Conservation (phyloP, 2,113 vertebrate genomes). For the Ammodytes marinus region DNA sequence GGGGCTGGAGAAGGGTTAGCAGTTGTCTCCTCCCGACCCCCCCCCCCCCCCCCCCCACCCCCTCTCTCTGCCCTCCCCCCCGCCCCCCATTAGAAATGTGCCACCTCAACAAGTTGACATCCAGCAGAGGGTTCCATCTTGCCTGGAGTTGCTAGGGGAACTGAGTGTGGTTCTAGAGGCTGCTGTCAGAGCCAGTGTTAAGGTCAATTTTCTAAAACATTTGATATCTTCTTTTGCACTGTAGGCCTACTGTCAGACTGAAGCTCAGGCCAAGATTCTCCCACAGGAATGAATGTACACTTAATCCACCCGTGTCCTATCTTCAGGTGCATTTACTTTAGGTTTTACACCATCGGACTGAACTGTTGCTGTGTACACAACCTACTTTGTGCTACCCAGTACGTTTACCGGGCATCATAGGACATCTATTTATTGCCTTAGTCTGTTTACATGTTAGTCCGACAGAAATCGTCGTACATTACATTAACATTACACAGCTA, state of each 20-base stretch:
- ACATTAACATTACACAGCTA: too few species aligned
- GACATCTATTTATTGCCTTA: too few species aligned
- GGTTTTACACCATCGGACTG: background rate
- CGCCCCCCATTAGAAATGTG: conserved; percentile 50
- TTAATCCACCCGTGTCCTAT: background rate
- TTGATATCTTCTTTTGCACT: background rate
- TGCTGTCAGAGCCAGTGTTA: background rate
- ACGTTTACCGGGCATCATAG: too few species aligned
- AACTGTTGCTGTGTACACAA: background rate
- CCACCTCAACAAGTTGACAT: conserved; percentile 76
- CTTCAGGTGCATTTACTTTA: background rate
- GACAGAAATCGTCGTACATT: too few species aligned
- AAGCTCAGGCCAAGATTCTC: background rate
- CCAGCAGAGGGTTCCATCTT: conserved; percentile 42
- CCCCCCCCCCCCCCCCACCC: background rate
- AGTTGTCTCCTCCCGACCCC: conserved; percentile 19
- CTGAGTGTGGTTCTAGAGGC: background rate
- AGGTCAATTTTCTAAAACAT: background rate
- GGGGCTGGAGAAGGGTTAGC: conserved; percentile 67
- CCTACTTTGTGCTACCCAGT: too few species aligned
- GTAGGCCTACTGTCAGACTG: background rate
- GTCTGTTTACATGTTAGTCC: too few species aligned
- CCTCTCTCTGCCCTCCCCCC: background rate
- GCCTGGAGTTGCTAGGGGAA: conserved; percentile 57
- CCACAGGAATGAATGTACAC: background rate